Conservation (phyloP, 2,113 vertebrate species). For the Athene noctua region DNA sequence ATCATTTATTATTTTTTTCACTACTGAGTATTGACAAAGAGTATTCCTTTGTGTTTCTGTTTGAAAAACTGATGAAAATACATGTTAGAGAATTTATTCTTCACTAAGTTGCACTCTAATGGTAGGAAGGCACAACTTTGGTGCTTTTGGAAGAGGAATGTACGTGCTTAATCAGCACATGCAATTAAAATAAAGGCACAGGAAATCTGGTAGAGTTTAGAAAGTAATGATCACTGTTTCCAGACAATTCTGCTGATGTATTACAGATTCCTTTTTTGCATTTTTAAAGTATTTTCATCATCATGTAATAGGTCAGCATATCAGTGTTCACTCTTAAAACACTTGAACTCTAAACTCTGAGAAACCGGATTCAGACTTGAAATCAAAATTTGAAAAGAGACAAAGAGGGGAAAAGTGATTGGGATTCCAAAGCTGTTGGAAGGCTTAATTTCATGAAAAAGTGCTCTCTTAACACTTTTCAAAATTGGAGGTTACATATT, state of each 20-base stretch:
- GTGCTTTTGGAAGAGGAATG: not conserved
- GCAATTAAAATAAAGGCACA: slow-evolving; percentile 11
- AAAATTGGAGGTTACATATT: not conserved
- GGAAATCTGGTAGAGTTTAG: not conserved
- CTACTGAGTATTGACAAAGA: not conserved
- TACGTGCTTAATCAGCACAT: not conserved
- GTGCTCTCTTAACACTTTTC: not conserved
- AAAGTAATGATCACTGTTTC: not conserved
- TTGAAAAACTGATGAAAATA: not conserved
- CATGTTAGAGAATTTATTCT: not conserved
- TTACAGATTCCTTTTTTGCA: not conserved
- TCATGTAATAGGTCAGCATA: not conserved
- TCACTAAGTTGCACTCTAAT: not conserved
- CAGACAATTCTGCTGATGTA: not conserved
- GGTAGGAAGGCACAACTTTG: not conserved
- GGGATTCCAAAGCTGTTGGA: not conserved
- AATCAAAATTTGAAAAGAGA: not conserved
- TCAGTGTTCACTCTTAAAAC: not conserved
- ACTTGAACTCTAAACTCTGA: not conserved
- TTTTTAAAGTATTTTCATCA: not conserved
- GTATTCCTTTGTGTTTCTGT: not conserved
- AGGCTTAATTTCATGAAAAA: not conserved
- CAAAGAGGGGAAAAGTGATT: fast-evolving
- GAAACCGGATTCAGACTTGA: not conserved
- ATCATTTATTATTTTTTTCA: not conserved